phyloP scores from a whole-genome alignment of 2,888 invertebrate genomes.

The Erebia aethiops region DNA sequence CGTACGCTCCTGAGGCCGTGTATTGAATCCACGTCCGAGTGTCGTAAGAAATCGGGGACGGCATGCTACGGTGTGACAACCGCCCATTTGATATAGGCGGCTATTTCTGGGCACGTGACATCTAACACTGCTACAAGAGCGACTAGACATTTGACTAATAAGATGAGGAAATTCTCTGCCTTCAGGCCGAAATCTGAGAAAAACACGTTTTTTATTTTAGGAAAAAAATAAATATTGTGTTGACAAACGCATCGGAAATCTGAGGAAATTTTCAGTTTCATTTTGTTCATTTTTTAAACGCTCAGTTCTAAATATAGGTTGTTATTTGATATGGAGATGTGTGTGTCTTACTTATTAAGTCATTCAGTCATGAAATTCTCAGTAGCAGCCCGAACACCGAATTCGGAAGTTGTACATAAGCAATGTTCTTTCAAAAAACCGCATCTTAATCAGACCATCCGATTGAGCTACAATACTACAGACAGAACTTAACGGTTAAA shows the following conservation, averaged over 20 bases:
- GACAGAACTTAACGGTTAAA: no score
- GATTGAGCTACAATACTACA: no score
- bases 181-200: conserved; percentile 39
- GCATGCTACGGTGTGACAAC: conserved; percentile 54
- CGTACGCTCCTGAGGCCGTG: no score
- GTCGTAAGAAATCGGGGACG: no score
- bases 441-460: no score
- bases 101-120: conserved; percentile 71
- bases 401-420: not conserved
- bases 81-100: conserved; percentile 59
- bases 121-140: conserved; percentile 66
- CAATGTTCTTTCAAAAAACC: no score
- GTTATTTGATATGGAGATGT: not conserved
- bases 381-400: no score
- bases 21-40: no score
- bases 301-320: not conserved
- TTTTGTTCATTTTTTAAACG: not conserved
- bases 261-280: not conserved
- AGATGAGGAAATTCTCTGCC: conserved; percentile 62
- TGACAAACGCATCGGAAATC: conserved; percentile 7
- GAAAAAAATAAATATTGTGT: conserved; percentile 1
- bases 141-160: conserved; percentile 65
- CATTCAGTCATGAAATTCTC: no score
- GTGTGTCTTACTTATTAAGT: not conserved
- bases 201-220: conserved; percentile 7